Conservation (phyloP, 2,113 vertebrate species). For the Axis porcinus region DNA sequence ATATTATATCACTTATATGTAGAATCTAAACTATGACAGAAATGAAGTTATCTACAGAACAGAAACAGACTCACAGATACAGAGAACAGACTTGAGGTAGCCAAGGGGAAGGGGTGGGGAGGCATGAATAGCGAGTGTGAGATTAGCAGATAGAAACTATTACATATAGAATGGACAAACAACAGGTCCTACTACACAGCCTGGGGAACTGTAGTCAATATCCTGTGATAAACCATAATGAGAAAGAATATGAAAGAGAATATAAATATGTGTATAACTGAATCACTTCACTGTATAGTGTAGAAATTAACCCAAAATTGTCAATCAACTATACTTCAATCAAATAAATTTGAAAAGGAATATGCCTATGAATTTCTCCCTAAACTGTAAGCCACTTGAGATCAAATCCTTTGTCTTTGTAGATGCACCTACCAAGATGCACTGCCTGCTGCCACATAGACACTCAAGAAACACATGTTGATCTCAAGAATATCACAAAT, state of each 20-base stretch:
- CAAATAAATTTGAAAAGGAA: background rate
- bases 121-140: background rate
- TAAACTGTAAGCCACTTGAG: background rate
- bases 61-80: background rate
- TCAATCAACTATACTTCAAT: background rate
- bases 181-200: background rate
- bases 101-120: background rate
- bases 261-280: background rate
- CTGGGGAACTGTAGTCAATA: background rate
- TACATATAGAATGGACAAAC: background rate
- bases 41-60: background rate
- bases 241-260: background rate
- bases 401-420: background rate
- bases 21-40: background rate
- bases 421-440: background rate
- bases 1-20: background rate
- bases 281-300: background rate
- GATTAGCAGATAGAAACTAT: background rate
- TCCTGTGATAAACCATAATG: background rate
- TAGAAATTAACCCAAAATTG: background rate
- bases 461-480: background rate
- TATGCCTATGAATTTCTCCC: background rate
- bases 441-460: background rate
- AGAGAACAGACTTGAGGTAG: background rate
- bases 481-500: background rate